Evolutionary conservation across 2,797 vertebrate genomes (phyloP).

Genomic region (Poecile montanus): DNA sequence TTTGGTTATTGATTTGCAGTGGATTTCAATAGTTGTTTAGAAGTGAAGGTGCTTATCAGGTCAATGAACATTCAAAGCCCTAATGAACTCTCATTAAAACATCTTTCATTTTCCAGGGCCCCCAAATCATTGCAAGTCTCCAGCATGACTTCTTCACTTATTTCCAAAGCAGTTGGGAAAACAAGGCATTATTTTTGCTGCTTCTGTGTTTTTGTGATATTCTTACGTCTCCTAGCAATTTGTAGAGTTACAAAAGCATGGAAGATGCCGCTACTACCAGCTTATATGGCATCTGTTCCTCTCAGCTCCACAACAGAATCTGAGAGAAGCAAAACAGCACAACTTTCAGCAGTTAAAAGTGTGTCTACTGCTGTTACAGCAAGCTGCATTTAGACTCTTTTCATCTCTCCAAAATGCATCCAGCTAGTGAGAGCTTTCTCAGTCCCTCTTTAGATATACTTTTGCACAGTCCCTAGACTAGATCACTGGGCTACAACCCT

Average conservation of each 20-base stretch:
- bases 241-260: not conserved
- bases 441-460: not conserved
- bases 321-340: not conserved
- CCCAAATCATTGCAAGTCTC: not conserved
- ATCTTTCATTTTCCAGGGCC: not conserved
- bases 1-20: not conserved
- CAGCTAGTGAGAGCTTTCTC: not conserved
- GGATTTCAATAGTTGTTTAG: conserved; percentile 12
- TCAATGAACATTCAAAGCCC: not conserved
- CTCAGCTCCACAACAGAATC: not conserved
- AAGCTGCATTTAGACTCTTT: not conserved
- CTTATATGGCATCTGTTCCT: not conserved
- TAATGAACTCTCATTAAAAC: conserved; percentile 7
- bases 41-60: conserved; percentile 4
- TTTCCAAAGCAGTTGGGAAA: not conserved
- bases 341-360: not conserved
- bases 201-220: not conserved
- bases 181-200: not conserved
- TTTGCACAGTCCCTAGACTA: not conserved
- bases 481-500: not conserved
- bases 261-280: not conserved
- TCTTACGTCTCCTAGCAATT: not conserved
- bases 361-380: not conserved
- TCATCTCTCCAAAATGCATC: not conserved
- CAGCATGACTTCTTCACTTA: not conserved